phyloP scores from a whole-genome alignment of 2,113 vertebrate genomes.

The Pachycephala philippinensis region DNA sequence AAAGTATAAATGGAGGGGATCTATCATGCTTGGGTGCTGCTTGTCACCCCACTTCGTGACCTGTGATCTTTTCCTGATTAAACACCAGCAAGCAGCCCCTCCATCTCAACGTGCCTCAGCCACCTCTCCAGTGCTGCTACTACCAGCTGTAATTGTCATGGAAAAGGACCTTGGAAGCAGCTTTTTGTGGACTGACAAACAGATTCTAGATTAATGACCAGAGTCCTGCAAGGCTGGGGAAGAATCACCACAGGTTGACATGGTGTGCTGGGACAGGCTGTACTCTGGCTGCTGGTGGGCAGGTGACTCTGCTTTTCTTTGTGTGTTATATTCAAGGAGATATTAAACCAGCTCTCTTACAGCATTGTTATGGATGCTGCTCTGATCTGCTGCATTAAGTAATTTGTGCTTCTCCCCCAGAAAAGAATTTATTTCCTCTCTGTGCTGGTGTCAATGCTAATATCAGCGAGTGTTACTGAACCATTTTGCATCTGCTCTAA shows the following conservation, averaged over 20 bases:
- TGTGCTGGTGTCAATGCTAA: slow-evolving; percentile 26
- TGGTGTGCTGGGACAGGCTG: background rate
- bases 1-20: background rate
- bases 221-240: background rate
- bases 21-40: background rate
- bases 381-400: slow-evolving; percentile 35
- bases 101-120: background rate
- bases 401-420: slow-evolving; percentile 35
- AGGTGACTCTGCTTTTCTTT: background rate
- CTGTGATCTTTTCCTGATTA: background rate
- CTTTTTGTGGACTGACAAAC: background rate
- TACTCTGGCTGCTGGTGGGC: background rate
- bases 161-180: background rate
- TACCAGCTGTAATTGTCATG: background rate
- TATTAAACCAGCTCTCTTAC: background rate
- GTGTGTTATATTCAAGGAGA: background rate
- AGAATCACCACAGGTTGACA: background rate
- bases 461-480: slow-evolving; percentile 1
- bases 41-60: background rate
- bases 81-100: background rate
- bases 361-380: background rate
- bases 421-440: slow-evolving; percentile 49
- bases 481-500: slow-evolving; percentile 35
- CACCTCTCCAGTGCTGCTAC: background rate
- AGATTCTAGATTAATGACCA: background rate